A percentile compares a stretch with the other conserved stretches of the same genome.
Conservation (phyloP, 2,888 invertebrate species). For the Bhutanitis thaidina region DNA sequence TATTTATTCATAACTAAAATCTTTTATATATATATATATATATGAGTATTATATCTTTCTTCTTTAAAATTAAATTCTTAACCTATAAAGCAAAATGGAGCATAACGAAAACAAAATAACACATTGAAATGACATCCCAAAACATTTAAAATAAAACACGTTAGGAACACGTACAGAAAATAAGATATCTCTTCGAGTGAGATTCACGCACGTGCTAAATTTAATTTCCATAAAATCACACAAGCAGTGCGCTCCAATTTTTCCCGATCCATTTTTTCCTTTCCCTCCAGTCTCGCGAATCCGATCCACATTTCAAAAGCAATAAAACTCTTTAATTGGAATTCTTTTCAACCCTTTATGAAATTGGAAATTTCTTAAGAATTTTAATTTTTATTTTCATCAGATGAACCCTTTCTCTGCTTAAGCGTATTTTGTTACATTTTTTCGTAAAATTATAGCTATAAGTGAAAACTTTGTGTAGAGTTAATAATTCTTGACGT, state of each 20-base stretch:
- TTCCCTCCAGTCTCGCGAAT: not conserved
- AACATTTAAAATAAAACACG: too few species aligned
- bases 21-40: too few species aligned
- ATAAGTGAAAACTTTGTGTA: too few species aligned
- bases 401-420: not conserved
- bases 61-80: too few species aligned
- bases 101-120: not conserved
- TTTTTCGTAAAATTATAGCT: too few species aligned
- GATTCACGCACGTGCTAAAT: constrained; percentile 3
- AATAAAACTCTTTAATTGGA: constrained; percentile 9
- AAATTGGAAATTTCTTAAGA: not conserved
- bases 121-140: too few species aligned
- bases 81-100: not conserved
- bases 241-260: not conserved
- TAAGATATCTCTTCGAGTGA: not conserved
- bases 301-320: constrained; percentile 2
- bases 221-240: constrained; percentile 5
- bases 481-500: too few species aligned
- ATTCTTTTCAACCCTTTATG: constrained; percentile 9
- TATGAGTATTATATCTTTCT: too few species aligned
- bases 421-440: too few species aligned
- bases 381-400: constrained; percentile 4
- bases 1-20: too few species aligned
- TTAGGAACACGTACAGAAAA: not conserved
- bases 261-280: not conserved